phyloP scores from a whole-genome alignment of 2,888 invertebrate species.

The Apamea monoglypha region DNA sequence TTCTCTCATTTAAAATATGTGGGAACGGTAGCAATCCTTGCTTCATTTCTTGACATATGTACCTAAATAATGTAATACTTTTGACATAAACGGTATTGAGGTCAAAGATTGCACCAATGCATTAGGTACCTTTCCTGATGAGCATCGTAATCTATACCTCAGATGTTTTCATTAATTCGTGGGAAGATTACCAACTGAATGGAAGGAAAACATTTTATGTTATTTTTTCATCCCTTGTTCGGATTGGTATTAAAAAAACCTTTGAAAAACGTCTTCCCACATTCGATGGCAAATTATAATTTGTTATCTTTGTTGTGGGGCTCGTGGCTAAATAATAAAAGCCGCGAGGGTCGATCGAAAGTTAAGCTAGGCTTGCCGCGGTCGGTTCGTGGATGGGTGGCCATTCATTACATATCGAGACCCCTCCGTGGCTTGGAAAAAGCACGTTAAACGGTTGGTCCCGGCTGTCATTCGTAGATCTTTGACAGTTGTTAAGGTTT shows the following conservation, averaged over 20 bases:
- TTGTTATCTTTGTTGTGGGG: constrained; percentile 13
- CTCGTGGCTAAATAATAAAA: neutral
- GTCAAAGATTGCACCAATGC: constrained; percentile 47
- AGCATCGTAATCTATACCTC: constrained; percentile 39
- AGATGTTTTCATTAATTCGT: constrained; percentile 36
- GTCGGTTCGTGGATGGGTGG: neutral
- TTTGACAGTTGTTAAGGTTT: neutral
- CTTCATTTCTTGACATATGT: constrained; percentile 41
- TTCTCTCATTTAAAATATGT: constrained; percentile 40
- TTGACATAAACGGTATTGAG: constrained; percentile 47
- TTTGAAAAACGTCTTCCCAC: constrained; percentile 22
- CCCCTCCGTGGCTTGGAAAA: neutral
- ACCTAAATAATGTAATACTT: constrained; percentile 20
- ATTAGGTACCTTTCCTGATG: constrained; percentile 35
- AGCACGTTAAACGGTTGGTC: neutral
- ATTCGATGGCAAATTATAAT: constrained; percentile 26
- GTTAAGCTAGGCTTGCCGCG: neutral
- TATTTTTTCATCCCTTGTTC: constrained; percentile 42
- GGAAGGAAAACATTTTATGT: constrained; percentile 36
- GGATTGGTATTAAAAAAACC: neutral
- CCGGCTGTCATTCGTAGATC: neutral
- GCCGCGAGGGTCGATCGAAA: neutral
- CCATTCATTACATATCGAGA: neutral
- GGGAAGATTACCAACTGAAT: constrained; percentile 40
- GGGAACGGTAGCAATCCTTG: constrained; percentile 48